Conservation (phyloP, 2,888 invertebrate species). For the Chouioia cunea region DNA sequence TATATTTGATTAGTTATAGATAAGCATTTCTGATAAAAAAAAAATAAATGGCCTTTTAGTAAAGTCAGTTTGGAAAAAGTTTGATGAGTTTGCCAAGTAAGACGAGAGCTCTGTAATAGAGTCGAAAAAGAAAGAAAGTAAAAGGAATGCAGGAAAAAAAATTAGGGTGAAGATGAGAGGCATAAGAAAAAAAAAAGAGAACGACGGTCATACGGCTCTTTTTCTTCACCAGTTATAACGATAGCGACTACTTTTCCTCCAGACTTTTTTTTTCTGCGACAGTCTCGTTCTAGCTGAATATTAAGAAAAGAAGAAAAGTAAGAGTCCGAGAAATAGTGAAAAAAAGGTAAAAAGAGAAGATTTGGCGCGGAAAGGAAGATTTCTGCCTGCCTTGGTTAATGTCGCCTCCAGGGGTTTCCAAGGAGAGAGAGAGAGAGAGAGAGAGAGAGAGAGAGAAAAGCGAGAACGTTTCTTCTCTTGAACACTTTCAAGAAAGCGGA, state of each 20-base stretch:
- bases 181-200: neutral
- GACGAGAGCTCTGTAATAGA: conserved; percentile 26
- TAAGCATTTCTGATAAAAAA: too few relatives aligned
- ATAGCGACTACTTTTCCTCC: conserved; percentile 10
- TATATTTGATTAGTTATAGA: too few relatives aligned
- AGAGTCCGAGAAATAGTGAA: neutral
- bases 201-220: conserved; percentile 24
- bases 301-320: conserved; percentile 19
- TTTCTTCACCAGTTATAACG: conserved; percentile 15
- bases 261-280: conserved; percentile 12
- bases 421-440: conserved; percentile 28
- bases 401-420: neutral
- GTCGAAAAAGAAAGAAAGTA: neutral
- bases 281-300: conserved; percentile 15
- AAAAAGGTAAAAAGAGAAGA: neutral
- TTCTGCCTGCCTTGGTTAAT: conserved; percentile 1
- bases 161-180: conserved; percentile 25
- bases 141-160: conserved; percentile 2
- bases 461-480: neutral
- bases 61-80: conserved; percentile 1
- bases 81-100: conserved; percentile 7
- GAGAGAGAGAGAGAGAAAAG: conserved; percentile 6
- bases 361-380: conserved; percentile 3
- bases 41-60: too few relatives aligned
- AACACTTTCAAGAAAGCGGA: conserved; percentile 24